phyloP scores from a whole-genome alignment of 2,888 invertebrate genomes.

The Fragum fragum region DNA sequence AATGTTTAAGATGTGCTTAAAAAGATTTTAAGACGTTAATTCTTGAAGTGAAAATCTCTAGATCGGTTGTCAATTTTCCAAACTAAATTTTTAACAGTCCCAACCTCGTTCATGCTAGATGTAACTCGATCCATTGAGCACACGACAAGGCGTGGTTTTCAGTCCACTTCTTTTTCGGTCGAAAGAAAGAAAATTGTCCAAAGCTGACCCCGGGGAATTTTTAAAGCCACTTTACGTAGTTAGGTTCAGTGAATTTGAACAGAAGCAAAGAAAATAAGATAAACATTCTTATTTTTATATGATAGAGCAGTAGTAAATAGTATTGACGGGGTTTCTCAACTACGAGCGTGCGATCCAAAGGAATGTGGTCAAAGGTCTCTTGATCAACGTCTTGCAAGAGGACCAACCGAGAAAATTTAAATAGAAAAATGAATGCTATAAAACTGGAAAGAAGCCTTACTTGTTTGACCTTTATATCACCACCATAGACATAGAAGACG shows the following conservation, averaged over 20 bases:
- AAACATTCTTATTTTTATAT: conserved; percentile 47
- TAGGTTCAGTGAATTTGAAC: conserved; percentile 37
- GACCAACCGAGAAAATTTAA: too few relatives aligned
- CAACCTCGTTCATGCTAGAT: too few relatives aligned
- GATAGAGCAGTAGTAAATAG: conserved; percentile 59
- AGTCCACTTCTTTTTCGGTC: conserved; percentile 18
- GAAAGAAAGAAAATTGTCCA: conserved; percentile 60
- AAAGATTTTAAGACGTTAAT: too few relatives aligned
- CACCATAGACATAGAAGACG: too few relatives aligned
- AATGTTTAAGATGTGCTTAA: too few relatives aligned
- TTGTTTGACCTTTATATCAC: too few relatives aligned
- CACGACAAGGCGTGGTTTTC: conserved; percentile 47
- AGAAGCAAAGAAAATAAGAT: conserved; percentile 40
- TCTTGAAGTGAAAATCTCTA: too few relatives aligned
- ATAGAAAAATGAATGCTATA: too few relatives aligned
- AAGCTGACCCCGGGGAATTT: conserved; percentile 53
- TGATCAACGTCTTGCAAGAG: too few relatives aligned
- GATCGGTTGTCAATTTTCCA: too few relatives aligned
- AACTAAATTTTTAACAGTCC: too few relatives aligned
- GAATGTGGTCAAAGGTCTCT: conserved; percentile 55
- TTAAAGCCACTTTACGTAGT: conserved; percentile 49
- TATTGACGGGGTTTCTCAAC: conserved; percentile 29
- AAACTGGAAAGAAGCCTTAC: too few relatives aligned
- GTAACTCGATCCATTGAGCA: conserved; percentile 29
- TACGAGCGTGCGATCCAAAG: conserved; percentile 52